Evolutionary conservation across 2,888 invertebrate genomes (phyloP), one percentile per base, ranked within the genome.

Genomic region (Sicus ferrugineus): DNA sequence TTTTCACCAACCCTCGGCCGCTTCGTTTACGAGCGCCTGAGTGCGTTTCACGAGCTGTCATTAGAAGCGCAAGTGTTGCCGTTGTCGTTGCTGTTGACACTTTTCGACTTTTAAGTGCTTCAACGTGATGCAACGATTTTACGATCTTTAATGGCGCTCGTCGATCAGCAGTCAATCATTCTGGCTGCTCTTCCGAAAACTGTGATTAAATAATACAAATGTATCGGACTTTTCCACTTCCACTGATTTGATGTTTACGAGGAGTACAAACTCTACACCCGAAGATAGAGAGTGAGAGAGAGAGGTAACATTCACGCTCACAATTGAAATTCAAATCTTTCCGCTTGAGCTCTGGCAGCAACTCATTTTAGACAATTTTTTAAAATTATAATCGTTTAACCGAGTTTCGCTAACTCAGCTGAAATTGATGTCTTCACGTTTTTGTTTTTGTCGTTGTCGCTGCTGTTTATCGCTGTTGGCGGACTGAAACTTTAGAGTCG

Each of bases 401-500:
- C 11, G 19, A 59, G 14, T 31, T 59, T 38, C 34, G 34, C 34
- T 34, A 34, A 59, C 59, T 34, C 14, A 59, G 34, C 31, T 34
- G 21, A 34, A 59, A 14, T 59, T 31, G 59, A 31, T 31, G 59
- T 34, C 34, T 59, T 19, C 19, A 28, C 31, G 30, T 58, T 56
- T 30, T 58, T 58, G 28, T 11, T 58, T n/a, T 58, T 30, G 56
- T 30, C n/a, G 28, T 58, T 30, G 30, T 58, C 14, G 61, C n/a
- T 62, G 62, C 6, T 46, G 62, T 46, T 62, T 42, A 1, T 42
- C 11, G 61, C 11, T 52, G 31, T 64, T 64, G 31, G 19, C 16
- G 23, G 23, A 64, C 30, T 50, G 64, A 64, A 64, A 64, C 50
- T 30, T 64, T 64, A 64, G 50, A 64, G 31, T 63, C 63, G 19